A percentile compares a stretch with the other conserved stretches of the same genome.
phyloP scores from a whole-genome alignment of 2,888 invertebrate genomes.

The Cerastis rubricosa region DNA sequence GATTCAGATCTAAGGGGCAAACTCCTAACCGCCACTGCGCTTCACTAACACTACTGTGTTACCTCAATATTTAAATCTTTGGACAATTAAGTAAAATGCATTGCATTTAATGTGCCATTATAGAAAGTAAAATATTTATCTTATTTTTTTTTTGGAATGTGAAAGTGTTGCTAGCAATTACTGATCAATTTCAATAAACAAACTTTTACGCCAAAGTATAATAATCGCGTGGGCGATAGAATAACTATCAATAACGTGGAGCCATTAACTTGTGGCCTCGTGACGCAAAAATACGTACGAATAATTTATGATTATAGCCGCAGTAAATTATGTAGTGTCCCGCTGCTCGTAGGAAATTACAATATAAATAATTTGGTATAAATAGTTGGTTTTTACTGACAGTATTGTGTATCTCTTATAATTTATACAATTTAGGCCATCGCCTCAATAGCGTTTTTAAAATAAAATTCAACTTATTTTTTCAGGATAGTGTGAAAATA shows the following conservation, averaged over 20 bases:
- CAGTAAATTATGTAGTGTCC: conserved; percentile 69
- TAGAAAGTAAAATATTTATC: conserved; percentile 64
- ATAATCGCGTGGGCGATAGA: conserved; percentile 72
- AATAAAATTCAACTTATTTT: conserved; percentile 1
- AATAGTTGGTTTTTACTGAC: conserved; percentile 34
- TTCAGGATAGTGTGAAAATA: conserved; percentile 4
- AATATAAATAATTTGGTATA: conserved; percentile 37
- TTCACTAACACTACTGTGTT: conserved; percentile 27
- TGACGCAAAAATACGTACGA: conserved; percentile 69
- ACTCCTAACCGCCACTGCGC: not conserved
- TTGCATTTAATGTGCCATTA: conserved; percentile 65
- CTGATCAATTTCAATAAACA: conserved; percentile 59
- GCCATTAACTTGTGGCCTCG: conserved; percentile 71
- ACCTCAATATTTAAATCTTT: conserved; percentile 37
- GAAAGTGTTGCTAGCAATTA: conserved; percentile 65
- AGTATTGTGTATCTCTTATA: conserved; percentile 23
- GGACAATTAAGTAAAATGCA: conserved; percentile 55
- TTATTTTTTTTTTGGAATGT: conserved; percentile 64
- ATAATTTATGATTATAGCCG: conserved; percentile 67
- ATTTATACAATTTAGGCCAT: conserved; percentile 31
- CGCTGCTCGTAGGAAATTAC: conserved; percentile 62
- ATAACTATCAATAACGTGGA: conserved; percentile 67
- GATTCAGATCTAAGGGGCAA: conserved; percentile 76
- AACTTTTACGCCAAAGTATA: conserved; percentile 68
- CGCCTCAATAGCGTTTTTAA: conserved; percentile 2